A percentile compares a stretch with the other conserved stretches of the same genome.
Evolutionary conservation across 2,113 vertebrate genomes (phyloP).

Genomic region (Mesitornis unicolor): DNA sequence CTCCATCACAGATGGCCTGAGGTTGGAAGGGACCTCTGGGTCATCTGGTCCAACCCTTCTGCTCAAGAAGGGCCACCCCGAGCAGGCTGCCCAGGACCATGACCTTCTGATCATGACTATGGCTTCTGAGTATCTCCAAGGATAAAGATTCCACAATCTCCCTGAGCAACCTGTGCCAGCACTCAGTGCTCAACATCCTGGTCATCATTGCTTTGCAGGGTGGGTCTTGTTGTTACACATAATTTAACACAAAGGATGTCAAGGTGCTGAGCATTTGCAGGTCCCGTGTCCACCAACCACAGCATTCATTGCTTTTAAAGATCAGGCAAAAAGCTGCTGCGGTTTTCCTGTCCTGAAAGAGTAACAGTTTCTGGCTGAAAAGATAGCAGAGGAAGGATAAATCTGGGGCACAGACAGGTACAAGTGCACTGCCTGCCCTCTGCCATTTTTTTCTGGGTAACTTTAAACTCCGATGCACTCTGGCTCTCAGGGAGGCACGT

Average conservation of each 20-base stretch:
- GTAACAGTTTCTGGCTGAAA: background rate
- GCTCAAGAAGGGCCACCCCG: background rate
- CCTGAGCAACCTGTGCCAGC: background rate
- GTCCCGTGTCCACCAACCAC: too few species aligned
- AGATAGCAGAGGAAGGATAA: background rate
- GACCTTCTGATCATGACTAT: background rate
- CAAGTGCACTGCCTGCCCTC: background rate
- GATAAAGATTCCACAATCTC: background rate
- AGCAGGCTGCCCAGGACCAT: background rate
- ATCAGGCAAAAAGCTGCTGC: background rate
- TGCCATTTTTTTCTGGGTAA: conserved; percentile 36
- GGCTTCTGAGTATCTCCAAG: background rate
- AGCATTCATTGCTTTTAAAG: background rate
- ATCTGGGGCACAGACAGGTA: background rate
- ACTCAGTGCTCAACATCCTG: background rate
- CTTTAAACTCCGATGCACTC: conserved; percentile 17
- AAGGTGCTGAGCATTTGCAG: background rate
- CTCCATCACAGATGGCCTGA: background rate
- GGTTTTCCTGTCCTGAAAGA: background rate
- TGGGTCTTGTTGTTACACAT: background rate
- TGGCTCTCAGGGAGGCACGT: background rate
- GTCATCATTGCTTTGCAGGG: background rate
- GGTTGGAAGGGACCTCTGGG: background rate
- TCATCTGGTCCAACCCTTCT: background rate
- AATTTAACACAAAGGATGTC: background rate